Percentiles rank a stretch among this genome's conserved stretches.
Conservation (phyloP, 1,140 invertebrate species). For the Luehdorfia chinensis region DNA sequence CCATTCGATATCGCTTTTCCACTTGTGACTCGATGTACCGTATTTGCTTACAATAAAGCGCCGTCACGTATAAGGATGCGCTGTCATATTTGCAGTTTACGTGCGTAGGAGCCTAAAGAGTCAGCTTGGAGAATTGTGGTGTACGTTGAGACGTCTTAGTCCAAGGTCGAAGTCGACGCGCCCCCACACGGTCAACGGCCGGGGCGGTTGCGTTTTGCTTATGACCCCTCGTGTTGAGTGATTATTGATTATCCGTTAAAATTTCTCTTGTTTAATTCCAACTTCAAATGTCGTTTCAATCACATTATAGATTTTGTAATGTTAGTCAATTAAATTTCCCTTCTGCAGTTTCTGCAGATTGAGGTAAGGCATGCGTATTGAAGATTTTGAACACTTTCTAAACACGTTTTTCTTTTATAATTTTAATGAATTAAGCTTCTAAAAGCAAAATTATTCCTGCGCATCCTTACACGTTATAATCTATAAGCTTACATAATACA, state of each 20-base stretch:
- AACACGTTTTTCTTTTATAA: no score
- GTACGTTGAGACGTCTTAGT: constrained; percentile 34
- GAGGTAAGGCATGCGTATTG: no score
- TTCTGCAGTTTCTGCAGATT: no score
- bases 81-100: constrained; percentile 9
- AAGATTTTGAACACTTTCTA: no score
- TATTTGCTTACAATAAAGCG: constrained; percentile 10
- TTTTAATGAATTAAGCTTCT: no score
- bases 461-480: no score
- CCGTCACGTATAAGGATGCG: no score
- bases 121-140: constrained; percentile 10
- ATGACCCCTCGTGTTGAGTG: constrained; percentile 52
- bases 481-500: no score
- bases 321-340: no score
- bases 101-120: neutral
- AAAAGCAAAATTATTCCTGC: no score
- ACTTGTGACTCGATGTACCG: constrained; percentile 4
- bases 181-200: constrained; percentile 67
- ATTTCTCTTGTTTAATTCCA: constrained; percentile 38
- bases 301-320: no score
- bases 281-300: constrained; percentile 26
- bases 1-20: constrained; percentile 69
- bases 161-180: constrained; percentile 61
- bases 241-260: constrained; percentile 62
- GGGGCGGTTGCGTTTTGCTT: constrained; percentile 50